Evolutionary conservation across 2,888 invertebrate genomes (phyloP), one percentile per base, ranked within the genome.

Genomic region (Agriopis aurantiaria): DNA sequence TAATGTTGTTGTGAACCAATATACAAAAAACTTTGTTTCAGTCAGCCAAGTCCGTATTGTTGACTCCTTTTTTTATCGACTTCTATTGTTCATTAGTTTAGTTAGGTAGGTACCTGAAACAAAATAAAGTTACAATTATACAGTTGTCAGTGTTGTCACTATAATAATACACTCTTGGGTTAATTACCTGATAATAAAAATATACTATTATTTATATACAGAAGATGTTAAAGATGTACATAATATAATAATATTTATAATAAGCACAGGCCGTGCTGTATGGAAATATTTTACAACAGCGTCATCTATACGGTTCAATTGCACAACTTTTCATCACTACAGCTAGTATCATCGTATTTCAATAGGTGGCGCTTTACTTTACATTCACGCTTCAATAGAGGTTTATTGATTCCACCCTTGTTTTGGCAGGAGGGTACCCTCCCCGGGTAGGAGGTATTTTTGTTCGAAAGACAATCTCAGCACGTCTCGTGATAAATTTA

Each of bases 261-360:
- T n/a, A n/a, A n/a, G n/a, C n/a, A n/a, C n/a, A n/a, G n/a, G n/a
- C n/a, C n/a, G n/a, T n/a, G n/a, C n/a, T n/a, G n/a, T n/a, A n/a
- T n/a, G n/a, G n/a, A n/a, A n/a, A n/a, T n/a, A n/a, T n/a, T 53
- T 48, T 12, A 52, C 48, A 46, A 67, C 65, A 80, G 65, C 81
- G 84, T 79, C 85, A 83, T 80, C 86, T 85, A 76, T 75, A 53
- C 53, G 23, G 58, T 61, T 57, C 6, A 68, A 65, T 49, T 33
- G n/a, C 3, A 41, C 58, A 52, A 72, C 64, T 53, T 61, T 61
- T 23, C n/a, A 51, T 53, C 55, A 12, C 9, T 43, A 41, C 0
- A 65, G n/a, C n/a, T 75, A 80, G 78, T 85, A 74, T 79, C 33
- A 23, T 51, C 11, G 7, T 46, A 17, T 69, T 43, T 78, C 79